phyloP scores from a whole-genome alignment of 1,140 invertebrate genomes.

The Drosophila repleta region DNA sequence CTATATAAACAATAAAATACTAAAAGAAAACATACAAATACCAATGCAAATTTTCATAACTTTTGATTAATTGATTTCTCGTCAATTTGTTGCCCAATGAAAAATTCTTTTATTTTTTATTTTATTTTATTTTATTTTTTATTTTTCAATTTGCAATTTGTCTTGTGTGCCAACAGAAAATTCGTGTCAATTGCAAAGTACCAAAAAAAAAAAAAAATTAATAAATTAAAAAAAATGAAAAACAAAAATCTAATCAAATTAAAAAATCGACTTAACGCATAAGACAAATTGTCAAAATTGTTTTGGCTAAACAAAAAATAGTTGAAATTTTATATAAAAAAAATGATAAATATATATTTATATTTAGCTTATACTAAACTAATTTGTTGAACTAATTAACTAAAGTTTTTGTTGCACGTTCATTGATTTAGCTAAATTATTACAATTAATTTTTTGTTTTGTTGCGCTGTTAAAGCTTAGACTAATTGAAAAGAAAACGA shows the following conservation, averaged over 20 bases:
- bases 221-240: neutral
- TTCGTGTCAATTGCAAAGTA: conserved; percentile 71
- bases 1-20: neutral
- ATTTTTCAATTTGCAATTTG: conserved; percentile 50
- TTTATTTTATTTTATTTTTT: neutral
- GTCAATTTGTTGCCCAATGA: conserved; percentile 56
- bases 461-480: conserved; percentile 74
- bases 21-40: conserved; percentile 37
- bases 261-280: conserved; percentile 28
- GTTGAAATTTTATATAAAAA: conserved; percentile 58
- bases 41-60: conserved; percentile 60
- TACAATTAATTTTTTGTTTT: conserved; percentile 64
- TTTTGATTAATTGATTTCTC: conserved; percentile 53
- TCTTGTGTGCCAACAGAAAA: conserved; percentile 57
- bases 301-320: conserved; percentile 49
- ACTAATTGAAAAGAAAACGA: conserved; percentile 37
- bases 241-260: conserved; percentile 16
- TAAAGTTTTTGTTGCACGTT: conserved; percentile 64
- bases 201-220: conserved; percentile 28
- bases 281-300: conserved; percentile 61
- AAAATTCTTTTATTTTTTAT: conserved; percentile 2
- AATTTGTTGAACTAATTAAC: conserved; percentile 74
- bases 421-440: conserved; percentile 70
- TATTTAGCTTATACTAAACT: conserved; percentile 49
- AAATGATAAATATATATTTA: conserved; percentile 37